Base-by-base conservation (phyloP, 1,140 invertebrate species). In the Leguminivora glycinivorella region DNA sequence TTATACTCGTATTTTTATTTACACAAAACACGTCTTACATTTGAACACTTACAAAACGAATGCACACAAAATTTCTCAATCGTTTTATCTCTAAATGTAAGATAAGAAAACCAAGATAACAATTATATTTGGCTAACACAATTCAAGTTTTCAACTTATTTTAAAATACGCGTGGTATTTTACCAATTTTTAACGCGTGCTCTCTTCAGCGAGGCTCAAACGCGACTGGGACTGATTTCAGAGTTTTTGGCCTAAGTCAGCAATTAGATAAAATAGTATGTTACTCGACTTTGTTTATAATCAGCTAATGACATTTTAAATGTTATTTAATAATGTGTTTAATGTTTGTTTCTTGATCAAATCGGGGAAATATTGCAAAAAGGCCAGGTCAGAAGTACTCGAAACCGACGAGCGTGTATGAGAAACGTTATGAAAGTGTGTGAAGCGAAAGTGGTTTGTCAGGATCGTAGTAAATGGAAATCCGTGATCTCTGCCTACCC, bases 61-160 rank as follows among this genome's bases (percentile, higher is more conserved):
- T 38, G 34, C 34, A 38, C 73, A 91, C 90, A 26, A 83, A 81
- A 56, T 88, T 79, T 83, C 82, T 47, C 4, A 47, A 47, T 17
- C 17, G 43, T 47, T 47, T 17, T 47, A 47, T 47, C 43, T 47
- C 17, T 47, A 47, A 47, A 47, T 47, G n/a, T 47, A 17, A 47
- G 43, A 47, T 47, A 47, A 3, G 0, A 17, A n/a, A 7, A 17
- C n/a, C 4, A 4, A 47, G 43, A 47, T 47, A 47, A 17, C 43
- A 17, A 47, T 47, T 1, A 47, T 10, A 1, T 47, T 47, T 47
- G 3, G 43, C 6, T 47, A 19, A 6, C n/a, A 43, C 40, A 9
- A 17, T 43, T 6, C 0, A 7, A 19, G 2, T 7, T 47, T 47
- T 47, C 17, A 17, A 17, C 17, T 47, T 47, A 6, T 6, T 47